phyloP scores from a whole-genome alignment of 2,888 invertebrate genomes.

The Clunio marinus region DNA sequence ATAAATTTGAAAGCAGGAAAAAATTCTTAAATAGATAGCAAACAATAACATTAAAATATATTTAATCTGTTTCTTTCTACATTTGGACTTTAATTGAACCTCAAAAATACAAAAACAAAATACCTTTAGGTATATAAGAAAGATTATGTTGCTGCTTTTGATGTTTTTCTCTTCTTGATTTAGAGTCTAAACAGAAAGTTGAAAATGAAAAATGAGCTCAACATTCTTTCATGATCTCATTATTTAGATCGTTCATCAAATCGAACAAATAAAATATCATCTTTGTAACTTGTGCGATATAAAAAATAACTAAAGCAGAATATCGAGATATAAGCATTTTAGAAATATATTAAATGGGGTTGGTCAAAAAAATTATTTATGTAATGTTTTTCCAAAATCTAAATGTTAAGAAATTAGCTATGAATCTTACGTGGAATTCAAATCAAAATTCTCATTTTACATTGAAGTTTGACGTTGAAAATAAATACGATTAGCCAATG shows the following conservation, averaged over 20 bases:
- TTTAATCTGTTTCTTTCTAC: constrained; percentile 24
- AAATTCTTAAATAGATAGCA: too few relatives aligned
- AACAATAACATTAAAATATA: constrained; percentile 17
- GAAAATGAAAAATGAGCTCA: not conserved
- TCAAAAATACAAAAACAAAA: constrained; percentile 29
- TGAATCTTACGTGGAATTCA: too few relatives aligned
- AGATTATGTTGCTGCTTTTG: constrained; percentile 14
- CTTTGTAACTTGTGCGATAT: too few relatives aligned
- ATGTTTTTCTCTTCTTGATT: constrained; percentile 10
- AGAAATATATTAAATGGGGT: too few relatives aligned
- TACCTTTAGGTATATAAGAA: constrained; percentile 8
- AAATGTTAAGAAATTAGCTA: too few relatives aligned
- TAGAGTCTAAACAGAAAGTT: not conserved
- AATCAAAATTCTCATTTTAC: constrained; percentile 14
- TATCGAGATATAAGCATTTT: too few relatives aligned
- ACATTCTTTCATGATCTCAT: not conserved
- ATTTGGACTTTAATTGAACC: constrained; percentile 17
- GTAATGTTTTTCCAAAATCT: too few relatives aligned
- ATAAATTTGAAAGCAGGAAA: too few relatives aligned
- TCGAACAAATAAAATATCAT: constrained; percentile 1
- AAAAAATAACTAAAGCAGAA: too few relatives aligned
- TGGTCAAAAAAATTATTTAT: too few relatives aligned
- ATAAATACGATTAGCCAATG: constrained; percentile 1
- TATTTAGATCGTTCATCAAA: constrained; percentile 27
- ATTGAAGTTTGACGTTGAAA: not conserved